These are phyloP conservation scores for Bombus huntii DNA, from an alignment of 1,140 invertebrate species.

Conservation along the genomic window DNA sequence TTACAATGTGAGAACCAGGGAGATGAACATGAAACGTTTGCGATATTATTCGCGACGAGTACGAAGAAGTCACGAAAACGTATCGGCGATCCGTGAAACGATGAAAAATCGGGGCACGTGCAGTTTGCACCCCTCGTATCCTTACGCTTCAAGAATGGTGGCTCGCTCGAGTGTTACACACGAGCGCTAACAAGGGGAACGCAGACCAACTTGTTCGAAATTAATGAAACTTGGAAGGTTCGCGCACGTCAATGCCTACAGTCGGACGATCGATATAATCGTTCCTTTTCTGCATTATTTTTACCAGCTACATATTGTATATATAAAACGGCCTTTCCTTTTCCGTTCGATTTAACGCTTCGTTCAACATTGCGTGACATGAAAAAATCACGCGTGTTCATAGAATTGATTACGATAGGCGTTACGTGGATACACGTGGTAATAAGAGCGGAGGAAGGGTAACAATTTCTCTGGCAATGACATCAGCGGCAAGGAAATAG, in stretches of 20 bases:
- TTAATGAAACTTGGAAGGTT: not conserved
- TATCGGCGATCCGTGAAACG: conserved; percentile 53
- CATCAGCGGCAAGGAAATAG: conserved; percentile 63
- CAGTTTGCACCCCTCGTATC: conserved; percentile 23
- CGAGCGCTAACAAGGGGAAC: not conserved
- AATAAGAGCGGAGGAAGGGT: conserved; percentile 3
- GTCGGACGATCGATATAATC: not conserved
- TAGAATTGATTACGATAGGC: not conserved
- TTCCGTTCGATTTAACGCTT: conserved; percentile 6
- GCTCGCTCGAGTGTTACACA: not conserved
- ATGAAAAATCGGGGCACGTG: conserved; percentile 54
- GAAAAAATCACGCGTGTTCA: not conserved
- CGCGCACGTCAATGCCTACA: not conserved
- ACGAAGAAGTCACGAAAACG: conserved; percentile 12
- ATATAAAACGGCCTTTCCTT: not conserved
- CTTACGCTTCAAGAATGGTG: not conserved
- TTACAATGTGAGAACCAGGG: conserved; percentile 28
- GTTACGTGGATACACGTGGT: not conserved
- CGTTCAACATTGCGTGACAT: not conserved
- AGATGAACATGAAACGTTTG: not conserved
- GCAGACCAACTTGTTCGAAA: not conserved
- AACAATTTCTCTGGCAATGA: conserved; percentile 49
- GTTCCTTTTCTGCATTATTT: not conserved
- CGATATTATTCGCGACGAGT: conserved; percentile 57
- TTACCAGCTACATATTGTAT: not conserved